Evolutionary conservation across 35 echinoderm and acorn worm genomes (phyloP).

Genomic region (Chiridota heheva): DNA sequence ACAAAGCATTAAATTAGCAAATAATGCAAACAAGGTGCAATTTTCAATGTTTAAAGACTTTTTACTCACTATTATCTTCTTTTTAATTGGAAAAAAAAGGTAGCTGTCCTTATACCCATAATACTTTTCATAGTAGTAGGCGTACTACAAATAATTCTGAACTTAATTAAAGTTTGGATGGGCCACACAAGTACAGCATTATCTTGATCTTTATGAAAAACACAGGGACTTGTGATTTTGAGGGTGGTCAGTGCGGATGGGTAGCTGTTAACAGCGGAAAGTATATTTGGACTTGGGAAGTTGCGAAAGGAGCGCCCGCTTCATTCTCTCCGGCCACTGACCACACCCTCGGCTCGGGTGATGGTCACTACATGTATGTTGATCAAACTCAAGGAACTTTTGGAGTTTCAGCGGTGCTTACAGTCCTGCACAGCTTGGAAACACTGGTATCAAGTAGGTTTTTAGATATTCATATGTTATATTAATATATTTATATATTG

Average conservation of each 20-base stretch:
- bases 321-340: constrained; percentile 60
- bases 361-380: constrained; percentile 85
- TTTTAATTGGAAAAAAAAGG: too few species aligned
- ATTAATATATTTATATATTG: neutral
- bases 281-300: constrained; percentile 62
- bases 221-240: constrained; percentile 88
- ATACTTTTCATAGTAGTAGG: too few species aligned
- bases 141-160: too few species aligned
- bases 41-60: too few species aligned
- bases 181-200: too few species aligned
- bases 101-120: too few species aligned
- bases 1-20: too few species aligned
- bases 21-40: too few species aligned
- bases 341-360: constrained; percentile 50
- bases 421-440: constrained; percentile 52
- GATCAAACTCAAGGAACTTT: constrained; percentile 86
- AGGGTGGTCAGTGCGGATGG: constrained; percentile 87
- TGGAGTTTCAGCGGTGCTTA: constrained; percentile 56
- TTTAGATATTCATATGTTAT: neutral
- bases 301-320: constrained; percentile 29
- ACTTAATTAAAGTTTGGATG: too few species aligned
- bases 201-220: too few species aligned
- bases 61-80: too few species aligned
- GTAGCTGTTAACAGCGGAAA: constrained; percentile 50
- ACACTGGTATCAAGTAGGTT: constrained; percentile 67